phyloP scores from a whole-genome alignment of 2,797 vertebrate genomes.

The Phoxinus dragarum region DNA sequence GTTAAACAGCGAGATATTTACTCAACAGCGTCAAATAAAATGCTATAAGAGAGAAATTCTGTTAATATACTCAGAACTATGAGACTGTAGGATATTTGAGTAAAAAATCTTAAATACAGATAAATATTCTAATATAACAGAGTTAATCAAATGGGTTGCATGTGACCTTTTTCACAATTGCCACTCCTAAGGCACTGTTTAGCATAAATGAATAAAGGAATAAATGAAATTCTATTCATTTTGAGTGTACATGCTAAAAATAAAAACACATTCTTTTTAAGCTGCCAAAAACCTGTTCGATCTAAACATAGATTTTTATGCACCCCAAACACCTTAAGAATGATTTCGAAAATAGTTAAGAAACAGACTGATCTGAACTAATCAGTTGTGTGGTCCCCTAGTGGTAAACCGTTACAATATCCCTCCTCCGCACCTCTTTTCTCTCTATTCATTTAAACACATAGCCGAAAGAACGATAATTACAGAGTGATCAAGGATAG shows the following conservation, averaged over 20 bases:
- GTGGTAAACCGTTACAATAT: constrained; percentile 59
- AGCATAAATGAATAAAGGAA: constrained; percentile 2
- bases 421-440: constrained; percentile 51
- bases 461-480: constrained; percentile 64
- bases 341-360: constrained; percentile 24
- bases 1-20: constrained; percentile 34
- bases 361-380: constrained; percentile 21
- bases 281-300: neutral
- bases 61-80: neutral
- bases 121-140: neutral
- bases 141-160: neutral
- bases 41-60: neutral
- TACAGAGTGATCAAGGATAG: constrained; percentile 68
- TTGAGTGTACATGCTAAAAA: neutral
- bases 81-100: neutral
- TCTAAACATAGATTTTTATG: neutral
- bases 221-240: neutral
- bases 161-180: neutral
- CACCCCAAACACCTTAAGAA: neutral
- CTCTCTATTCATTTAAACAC: constrained; percentile 62
- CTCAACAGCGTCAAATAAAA: constrained; percentile 19
- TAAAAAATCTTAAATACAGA: neutral
- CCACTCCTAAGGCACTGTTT: constrained; percentile 8
- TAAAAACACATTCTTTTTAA: neutral
- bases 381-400: constrained; percentile 61